Evolutionary conservation across 2,113 vertebrate species (phyloP).

Genomic region (Boulengeromyrus knoepffleri): DNA sequence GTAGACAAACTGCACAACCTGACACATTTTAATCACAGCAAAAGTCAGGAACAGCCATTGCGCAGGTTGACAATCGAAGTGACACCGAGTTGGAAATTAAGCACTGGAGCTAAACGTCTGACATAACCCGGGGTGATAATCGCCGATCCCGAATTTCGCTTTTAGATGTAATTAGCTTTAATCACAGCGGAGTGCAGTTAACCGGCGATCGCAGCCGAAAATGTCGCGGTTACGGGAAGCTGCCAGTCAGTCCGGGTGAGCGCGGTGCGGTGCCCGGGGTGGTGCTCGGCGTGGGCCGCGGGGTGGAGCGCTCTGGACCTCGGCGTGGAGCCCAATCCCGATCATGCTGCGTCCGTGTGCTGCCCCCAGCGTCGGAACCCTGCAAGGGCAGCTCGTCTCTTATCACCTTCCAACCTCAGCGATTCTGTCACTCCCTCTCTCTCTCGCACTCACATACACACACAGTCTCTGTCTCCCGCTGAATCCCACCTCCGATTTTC

Average conservation of each 20-base stretch:
- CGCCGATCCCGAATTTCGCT: background rate
- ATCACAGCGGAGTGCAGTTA: background rate
- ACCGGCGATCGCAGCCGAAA: background rate
- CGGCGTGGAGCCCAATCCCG: background rate
- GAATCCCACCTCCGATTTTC: conserved; percentile 14
- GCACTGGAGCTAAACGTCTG: background rate
- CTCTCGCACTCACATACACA: background rate
- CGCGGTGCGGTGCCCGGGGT: background rate
- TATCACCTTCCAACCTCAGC: conserved; percentile 65
- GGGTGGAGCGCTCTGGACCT: background rate
- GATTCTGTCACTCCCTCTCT: conserved; percentile 30
- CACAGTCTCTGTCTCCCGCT: background rate
- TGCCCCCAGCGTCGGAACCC: conserved; percentile 58
- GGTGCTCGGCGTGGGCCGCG: background rate
- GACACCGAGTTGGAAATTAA: background rate
- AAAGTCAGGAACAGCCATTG: background rate
- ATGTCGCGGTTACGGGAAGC: background rate
- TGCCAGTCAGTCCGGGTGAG: background rate
- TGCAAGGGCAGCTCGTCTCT: conserved; percentile 46
- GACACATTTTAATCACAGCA: background rate
- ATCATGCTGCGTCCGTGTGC: conserved; percentile 33
- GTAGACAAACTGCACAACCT: background rate
- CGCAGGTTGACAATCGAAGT: background rate
- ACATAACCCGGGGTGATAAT: background rate
- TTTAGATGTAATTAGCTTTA: conserved; percentile 3